Base-by-base conservation (phyloP, 1,140 invertebrate genomes). In the Drosophila ambigua region DNA sequence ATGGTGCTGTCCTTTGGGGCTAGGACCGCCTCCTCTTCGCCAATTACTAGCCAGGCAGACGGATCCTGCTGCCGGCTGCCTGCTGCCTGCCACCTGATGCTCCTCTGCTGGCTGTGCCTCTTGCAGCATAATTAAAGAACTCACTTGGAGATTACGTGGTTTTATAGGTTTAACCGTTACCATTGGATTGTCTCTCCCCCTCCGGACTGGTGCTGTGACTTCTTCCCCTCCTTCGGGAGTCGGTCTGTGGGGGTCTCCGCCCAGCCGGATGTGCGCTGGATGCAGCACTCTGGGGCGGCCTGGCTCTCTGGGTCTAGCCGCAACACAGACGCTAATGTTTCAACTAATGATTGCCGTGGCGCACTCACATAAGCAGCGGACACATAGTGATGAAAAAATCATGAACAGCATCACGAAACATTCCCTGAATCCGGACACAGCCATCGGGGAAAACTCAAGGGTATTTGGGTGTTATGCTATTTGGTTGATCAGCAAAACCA, bases 101-200 rank as follows among this genome's bases (percentile, higher is more conserved):
- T 61, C 35, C 7, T 51, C 7, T 4, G 20, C 13, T 24, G 57
- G 41, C 60, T 50, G 71, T 60, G 45, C 63, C 73, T 68, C 79
- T 75, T 87, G 69, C 82, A 87, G 83, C 83, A 87, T 87, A 87
- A 87, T 87, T 87, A 87, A 87, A 87, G 82, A 87, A 87, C 82
- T 87, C 82, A 77, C 82, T 87, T 82, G 75, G 78, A 87, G 82
- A 82, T 87, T 87, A 87, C 83, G 78, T 88, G 82, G 82, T 82
- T 87, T 87, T 82, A 85, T 81, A 80, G 82, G 64, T 85, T 68
- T 64, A 67, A 72, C 72, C 72, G 67, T 63, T 76, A 65, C 73
- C 73, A 67, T 73, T 76, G 69, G 72, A 73, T 66, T 59, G 39
- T 48, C 68, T 46, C 8, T 39, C 43, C 60, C 48, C 16, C 28